phyloP scores from a whole-genome alignment of 2,888 invertebrate species.

The Temnothorax unifasciatus region DNA sequence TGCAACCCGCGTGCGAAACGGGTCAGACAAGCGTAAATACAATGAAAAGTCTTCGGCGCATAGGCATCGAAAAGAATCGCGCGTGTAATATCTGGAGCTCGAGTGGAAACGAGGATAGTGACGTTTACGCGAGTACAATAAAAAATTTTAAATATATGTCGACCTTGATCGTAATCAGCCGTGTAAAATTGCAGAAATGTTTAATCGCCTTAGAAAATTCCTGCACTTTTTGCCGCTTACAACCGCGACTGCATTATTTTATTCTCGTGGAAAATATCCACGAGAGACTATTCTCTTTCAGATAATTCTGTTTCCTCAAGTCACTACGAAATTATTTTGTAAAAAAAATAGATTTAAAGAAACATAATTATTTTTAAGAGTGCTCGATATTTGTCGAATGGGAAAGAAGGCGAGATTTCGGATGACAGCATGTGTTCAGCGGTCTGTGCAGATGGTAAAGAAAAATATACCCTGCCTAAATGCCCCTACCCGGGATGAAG shows the following conservation, averaged over 20 bases:
- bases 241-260: background rate
- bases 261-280: background rate
- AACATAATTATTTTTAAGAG: background rate
- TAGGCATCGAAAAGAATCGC: constrained; percentile 49
- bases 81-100: constrained; percentile 59
- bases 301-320: background rate
- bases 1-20: constrained; percentile 72
- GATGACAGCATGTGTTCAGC: constrained; percentile 35
- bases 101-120: constrained; percentile 47
- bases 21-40: constrained; percentile 66
- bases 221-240: constrained; percentile 29
- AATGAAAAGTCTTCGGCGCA: constrained; percentile 63
- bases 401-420: constrained; percentile 11
- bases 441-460: constrained; percentile 62
- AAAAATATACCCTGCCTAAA: constrained; percentile 68
- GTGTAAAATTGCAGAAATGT: constrained; percentile 36
- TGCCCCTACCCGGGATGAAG: constrained; percentile 64
- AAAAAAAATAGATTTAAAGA: background rate
- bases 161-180: constrained; percentile 65
- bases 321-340: background rate
- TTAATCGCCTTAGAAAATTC: constrained; percentile 7
- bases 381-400: background rate
- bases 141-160: constrained; percentile 54
- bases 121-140: constrained; percentile 20
- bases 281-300: background rate